Percentiles rank a stretch among this genome's conserved stretches.
phyloP scores from a whole-genome alignment of 2,888 invertebrate species.

The Bruchidius siliquastri region DNA sequence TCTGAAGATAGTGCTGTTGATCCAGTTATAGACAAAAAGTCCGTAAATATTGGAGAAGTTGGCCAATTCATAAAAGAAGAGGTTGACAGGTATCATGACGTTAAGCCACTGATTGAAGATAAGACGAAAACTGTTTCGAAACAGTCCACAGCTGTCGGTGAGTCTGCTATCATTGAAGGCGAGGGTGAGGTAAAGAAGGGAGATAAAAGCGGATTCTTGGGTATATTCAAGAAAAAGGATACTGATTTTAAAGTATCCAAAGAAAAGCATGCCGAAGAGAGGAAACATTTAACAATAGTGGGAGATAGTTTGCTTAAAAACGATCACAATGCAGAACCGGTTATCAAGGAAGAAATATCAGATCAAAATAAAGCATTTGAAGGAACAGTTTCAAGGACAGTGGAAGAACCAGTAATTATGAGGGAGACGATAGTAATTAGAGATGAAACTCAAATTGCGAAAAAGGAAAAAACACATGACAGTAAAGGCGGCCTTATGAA shows the following conservation, averaged over 20 bases:
- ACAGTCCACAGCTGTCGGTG: too few relatives aligned
- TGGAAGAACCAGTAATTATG: neutral
- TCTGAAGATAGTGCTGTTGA: neutral
- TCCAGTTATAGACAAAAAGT: neutral
- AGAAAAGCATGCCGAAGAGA: slow-evolving; percentile 9
- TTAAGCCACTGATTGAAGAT: neutral
- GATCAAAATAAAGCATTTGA: too few relatives aligned
- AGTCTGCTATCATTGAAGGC: too few relatives aligned
- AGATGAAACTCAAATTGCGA: neutral
- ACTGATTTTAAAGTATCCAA: too few relatives aligned
- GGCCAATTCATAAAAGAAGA: slow-evolving; percentile 12
- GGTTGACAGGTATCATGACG: slow-evolving; percentile 8
- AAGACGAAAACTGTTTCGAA: neutral
- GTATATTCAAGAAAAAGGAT: slow-evolving; percentile 1
- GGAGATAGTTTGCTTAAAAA: slow-evolving; percentile 11
- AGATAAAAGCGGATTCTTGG: slow-evolving; percentile 1
- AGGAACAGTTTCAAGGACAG: neutral
- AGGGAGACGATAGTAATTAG: neutral
- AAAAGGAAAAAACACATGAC: slow-evolving; percentile 6
- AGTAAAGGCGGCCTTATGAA: neutral
- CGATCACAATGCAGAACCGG: slow-evolving; percentile 12
- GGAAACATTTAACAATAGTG: slow-evolving; percentile 6
- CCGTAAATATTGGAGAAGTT: neutral
- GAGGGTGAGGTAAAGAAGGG: slow-evolving; percentile 1
- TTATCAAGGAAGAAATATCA: too few relatives aligned